Evolutionary conservation across 2,888 invertebrate genomes (phyloP).

Genomic region (Antitype chi): DNA sequence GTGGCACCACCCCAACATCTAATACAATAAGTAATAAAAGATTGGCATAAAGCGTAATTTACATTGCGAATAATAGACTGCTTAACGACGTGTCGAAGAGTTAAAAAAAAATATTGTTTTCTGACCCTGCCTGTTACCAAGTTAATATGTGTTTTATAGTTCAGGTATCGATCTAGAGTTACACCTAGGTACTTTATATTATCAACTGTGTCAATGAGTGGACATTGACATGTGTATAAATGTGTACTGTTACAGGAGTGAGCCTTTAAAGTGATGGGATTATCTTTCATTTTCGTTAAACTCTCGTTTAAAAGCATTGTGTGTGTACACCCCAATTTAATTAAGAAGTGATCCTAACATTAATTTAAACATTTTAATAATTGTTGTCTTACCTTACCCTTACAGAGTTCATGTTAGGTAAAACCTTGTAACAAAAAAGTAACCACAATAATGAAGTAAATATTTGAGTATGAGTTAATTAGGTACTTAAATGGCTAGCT

Average conservation of each 20-base stretch:
- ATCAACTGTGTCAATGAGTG: too few relatives aligned
- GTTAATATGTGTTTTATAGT: neutral
- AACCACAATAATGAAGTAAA: slow-evolving; percentile 2
- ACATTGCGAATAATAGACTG: neutral
- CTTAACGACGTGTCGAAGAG: neutral
- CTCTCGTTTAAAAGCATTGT: neutral
- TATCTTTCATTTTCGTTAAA: slow-evolving; percentile 2
- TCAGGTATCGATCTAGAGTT: neutral
- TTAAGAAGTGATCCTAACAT: slow-evolving; percentile 5
- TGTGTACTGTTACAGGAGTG: too few relatives aligned
- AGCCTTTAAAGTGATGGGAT: too few relatives aligned
- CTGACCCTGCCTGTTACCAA: neutral
- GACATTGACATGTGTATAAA: too few relatives aligned
- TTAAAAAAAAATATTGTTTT: neutral
- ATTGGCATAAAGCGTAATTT: neutral
- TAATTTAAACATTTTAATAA: slow-evolving; percentile 10
- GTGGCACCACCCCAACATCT: neutral
- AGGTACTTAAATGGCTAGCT: slow-evolving; percentile 4
- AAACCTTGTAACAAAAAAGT: slow-evolving; percentile 12
- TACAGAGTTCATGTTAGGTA: neutral
- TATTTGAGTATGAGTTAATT: slow-evolving; percentile 33
- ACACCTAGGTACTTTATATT: neutral
- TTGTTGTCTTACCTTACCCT: neutral
- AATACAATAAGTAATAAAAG: neutral
- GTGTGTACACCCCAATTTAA: slow-evolving; percentile 4